Base-by-base conservation (phyloP, 2,797 vertebrate genomes). In the Cirrhinus mrigala region DNA sequence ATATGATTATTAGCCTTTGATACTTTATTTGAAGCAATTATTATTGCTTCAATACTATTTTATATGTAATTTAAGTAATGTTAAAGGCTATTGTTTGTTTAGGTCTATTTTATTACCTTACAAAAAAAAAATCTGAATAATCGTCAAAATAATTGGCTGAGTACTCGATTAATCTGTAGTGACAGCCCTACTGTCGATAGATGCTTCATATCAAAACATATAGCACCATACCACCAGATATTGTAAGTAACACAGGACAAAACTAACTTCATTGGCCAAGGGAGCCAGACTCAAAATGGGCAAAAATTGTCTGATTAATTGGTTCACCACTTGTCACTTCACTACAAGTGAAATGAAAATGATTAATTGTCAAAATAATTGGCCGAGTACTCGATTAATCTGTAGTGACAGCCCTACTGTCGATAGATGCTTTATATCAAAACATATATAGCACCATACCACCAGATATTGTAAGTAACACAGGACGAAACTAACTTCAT, bases 351-450 rank as follows among this genome's bases (percentile, higher is more conserved):
- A 40, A 81, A 80, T 68, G 16, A 80, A 20, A 68, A 52, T 68
- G 11, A 80, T 68, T 80, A 6, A 66, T 52, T 79, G 60, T 73
- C n/a, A n/a, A n/a, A n/a, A n/a, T n/a, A n/a, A n/a, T n/a, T n/a
- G n/a, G n/a, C n/a, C n/a, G n/a, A n/a, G n/a, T n/a, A n/a, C n/a
- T 37, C 33, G 33, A 37, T 37, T 37, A 37, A 37, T 37, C 33
- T 37, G 33, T 37, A 37, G 33, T 37, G 4, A 37, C 33, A 37
- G 33, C 33, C 33, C 33, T 37, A 37, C 27, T 64, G 1, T 64
- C 1, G 5, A 27, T 66, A 29, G 27, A 66, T 54, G 6, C 52
- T 54, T 54, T 2, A 20, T 56, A 56, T 64, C 6, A 1, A 6
- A 6, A 2, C 14, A 29, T 66, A 18, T 33, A 33, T 10, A 58